Evolutionary conservation across 2,888 invertebrate species (phyloP), one percentile per base, ranked within the genome.

Genomic region (Antitype chi): DNA sequence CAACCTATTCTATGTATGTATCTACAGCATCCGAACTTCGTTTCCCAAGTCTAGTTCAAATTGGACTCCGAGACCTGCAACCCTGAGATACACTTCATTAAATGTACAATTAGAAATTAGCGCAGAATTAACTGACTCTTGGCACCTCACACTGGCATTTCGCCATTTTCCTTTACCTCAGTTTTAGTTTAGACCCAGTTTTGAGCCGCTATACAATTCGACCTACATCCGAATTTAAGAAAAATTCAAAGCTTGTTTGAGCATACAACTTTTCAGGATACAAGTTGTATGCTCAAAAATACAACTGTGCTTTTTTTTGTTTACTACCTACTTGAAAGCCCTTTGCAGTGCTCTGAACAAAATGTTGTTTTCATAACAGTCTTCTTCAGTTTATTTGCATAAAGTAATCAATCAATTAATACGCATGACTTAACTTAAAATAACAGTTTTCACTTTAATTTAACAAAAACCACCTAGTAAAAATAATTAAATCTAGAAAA

Each of bases 91-190:
- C 88, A 85, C 87, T 89, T 88, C 87, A 90, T 89, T 90, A 90
- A 89, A 89, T 86, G 87, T 89, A 89, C 89, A 93, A 93, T 94
- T 92, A 92, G 92, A 92, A 93, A 94, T 94, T 92, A 94, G 92
- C 89, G 87, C 92, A 85, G 90, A 91, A 94, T 93, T 93, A 94
- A 93, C 92, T 90, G 92, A 90, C 90, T 94, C 90, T 94, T 95
- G 94, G 94, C 95, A 94, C 89, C 90, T 91, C 87, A 89, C 84
- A 91, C 92, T 95, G 95, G 95, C 95, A 92, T 84, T 76, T 60
- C 80, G 94, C 95, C 94, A 95, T 94, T 90, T 89, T 85, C 90
- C 85, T 91, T 89, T 91, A 93, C 93, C 94, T 93, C 88, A 79
- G 88, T 91, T 92, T 90, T 89, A 90, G 91, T 91, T 92, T 89